Evolutionary conservation across 2,113 vertebrate species (phyloP), one percentile per base, ranked within the genome.

Genomic region (Perognathus longimembris): DNA sequence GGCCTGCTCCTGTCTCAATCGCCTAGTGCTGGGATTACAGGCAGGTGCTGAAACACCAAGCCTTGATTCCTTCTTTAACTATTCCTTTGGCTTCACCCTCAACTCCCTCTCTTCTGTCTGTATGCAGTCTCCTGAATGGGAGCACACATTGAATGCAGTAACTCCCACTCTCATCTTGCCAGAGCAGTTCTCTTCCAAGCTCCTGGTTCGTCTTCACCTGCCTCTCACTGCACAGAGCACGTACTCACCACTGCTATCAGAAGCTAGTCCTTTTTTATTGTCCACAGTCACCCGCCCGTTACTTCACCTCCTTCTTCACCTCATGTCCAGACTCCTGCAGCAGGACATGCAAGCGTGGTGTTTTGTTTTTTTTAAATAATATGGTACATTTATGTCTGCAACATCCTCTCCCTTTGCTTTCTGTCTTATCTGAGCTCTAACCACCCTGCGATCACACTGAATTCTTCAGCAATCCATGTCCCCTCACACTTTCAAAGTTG

Each of bases 101-200:
- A 69, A 45, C 24, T 85, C 88, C 9, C 18, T 75, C 1, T 61
- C 32, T 71, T 81, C 81, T 82, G 28, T n/a, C 20, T 69, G 45
- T 61, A 3, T 3, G 34, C 17, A 8, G 26, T 81, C 14, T 69
- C 54, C 30, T 50, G 38, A 63, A 21, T 10, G 76, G 15, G 61
- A n/a, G n/a, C n/a, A n/a, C n/a, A n/a, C n/a, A 12, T 45, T 12
- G 45, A 45, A 45, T 45, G 45, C 12, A 54, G 88, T 21, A 45
- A 57, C 18, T 79, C 50, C 75, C 28, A 63, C 59, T 28, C 66
- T 59, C 71, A 14, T 38, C 79, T 30, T 83, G 14, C 63, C 45
- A 40, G 92, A 76, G 59, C 7, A 14, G 24, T 90, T 92, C 14
- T 78, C 81, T 88, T 90, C 64, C 88, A 50, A 38, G 66, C 86